phyloP scores from a whole-genome alignment of 2,797 vertebrate species.

The Paguma larvata region DNA sequence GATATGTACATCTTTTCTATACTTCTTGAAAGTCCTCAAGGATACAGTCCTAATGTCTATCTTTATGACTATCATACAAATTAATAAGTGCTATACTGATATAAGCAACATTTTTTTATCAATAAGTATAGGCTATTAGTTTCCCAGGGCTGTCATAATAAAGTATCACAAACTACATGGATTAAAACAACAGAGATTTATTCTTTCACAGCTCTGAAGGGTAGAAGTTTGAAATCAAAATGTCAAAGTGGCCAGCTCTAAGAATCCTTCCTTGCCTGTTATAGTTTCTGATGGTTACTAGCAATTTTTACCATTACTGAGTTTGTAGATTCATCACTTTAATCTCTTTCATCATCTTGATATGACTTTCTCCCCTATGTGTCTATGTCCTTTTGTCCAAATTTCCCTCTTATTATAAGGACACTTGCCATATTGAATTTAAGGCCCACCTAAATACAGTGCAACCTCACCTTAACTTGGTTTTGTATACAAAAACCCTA shows the following conservation, averaged over 20 bases:
- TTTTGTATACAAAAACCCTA: neutral
- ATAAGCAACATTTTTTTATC: neutral
- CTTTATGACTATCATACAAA: neutral
- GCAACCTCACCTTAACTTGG: neutral
- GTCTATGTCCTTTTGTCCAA: neutral
- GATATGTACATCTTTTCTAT: neutral
- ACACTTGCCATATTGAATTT: neutral
- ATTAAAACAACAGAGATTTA: neutral
- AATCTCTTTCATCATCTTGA: neutral
- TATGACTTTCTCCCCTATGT: neutral
- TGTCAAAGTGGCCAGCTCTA: neutral
- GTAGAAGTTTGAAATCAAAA: neutral
- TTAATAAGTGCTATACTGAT: neutral
- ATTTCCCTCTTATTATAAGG: neutral
- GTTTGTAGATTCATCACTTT: neutral
- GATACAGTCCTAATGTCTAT: neutral
- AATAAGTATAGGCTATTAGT: neutral
- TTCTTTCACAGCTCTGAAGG: neutral
- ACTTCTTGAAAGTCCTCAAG: neutral
- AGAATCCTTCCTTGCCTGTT: neutral
- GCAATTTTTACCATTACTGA: neutral
- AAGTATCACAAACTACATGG: neutral
- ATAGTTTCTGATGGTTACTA: neutral
- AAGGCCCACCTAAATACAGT: neutral
- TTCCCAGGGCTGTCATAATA: neutral